phyloP scores from a whole-genome alignment of 2,113 vertebrate species.

The Hemiprocne comata region DNA sequence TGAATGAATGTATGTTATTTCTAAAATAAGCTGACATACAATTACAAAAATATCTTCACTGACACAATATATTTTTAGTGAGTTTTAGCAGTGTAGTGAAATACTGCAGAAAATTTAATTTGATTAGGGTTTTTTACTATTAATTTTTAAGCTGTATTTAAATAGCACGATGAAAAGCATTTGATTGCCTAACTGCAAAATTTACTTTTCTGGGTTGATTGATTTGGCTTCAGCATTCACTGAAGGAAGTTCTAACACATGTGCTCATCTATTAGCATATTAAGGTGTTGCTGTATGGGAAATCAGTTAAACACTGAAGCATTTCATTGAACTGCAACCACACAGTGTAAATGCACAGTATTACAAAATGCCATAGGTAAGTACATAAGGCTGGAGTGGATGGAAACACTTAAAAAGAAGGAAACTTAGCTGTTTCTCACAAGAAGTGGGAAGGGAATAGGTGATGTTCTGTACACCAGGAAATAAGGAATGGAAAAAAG shows the following conservation, averaged over 20 bases:
- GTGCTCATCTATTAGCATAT: not conserved
- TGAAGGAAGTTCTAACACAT: not conserved
- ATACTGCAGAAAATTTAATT: not conserved
- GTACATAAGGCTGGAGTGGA: not conserved
- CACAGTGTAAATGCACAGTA: not conserved
- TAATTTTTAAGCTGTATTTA: not conserved
- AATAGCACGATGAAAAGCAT: not conserved
- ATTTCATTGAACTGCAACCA: not conserved
- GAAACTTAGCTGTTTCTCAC: not conserved
- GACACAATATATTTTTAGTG: not conserved
- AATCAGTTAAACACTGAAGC: not conserved
- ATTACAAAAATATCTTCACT: not conserved
- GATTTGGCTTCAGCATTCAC: not conserved
- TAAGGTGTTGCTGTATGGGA: not conserved
- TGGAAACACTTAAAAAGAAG: not conserved
- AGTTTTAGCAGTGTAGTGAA: not conserved
- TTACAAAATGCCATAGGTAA: not conserved
- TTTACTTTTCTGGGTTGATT: not conserved
- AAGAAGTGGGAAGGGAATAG: not conserved
- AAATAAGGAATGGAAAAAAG: not conserved
- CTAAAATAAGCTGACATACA: not conserved
- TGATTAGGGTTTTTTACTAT: not conserved
- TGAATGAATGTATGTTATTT: not conserved
- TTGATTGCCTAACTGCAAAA: not conserved
- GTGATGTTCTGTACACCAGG: not conserved